Evolutionary conservation across 1,140 invertebrate species (phyloP).

Genomic region (Lethrus apterus): DNA sequence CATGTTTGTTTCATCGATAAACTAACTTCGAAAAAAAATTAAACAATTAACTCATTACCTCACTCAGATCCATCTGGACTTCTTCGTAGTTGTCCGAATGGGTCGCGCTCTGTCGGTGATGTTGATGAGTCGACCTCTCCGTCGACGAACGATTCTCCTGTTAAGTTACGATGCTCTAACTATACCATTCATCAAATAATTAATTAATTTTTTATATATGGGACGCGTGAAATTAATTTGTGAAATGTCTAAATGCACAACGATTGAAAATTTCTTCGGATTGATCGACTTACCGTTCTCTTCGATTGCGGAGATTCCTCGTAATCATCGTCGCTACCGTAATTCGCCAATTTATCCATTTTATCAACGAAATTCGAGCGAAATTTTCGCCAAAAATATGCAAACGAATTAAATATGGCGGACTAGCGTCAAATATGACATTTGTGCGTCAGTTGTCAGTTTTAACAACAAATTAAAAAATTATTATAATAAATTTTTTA

Average conservation of each 20-base stretch:
- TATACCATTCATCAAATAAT: constrained; percentile 24
- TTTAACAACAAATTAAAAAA: no score
- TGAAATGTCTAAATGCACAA: background rate
- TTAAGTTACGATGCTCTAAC: constrained; percentile 35
- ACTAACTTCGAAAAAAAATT: constrained; percentile 1
- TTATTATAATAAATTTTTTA: background rate
- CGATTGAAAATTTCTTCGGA: background rate
- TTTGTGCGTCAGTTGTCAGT: no score
- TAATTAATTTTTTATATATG: constrained; percentile 6
- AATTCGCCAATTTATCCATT: constrained; percentile 54
- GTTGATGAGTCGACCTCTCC: no score
- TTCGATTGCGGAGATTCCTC: constrained; percentile 41
- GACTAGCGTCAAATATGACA: no score
- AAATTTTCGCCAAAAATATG: no score
- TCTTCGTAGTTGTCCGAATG: constrained; percentile 49
- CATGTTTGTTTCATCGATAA: no score
- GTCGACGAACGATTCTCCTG: constrained; percentile 26
- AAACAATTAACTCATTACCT: constrained; percentile 41
- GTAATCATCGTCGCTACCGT: constrained; percentile 55
- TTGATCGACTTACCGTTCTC: constrained; percentile 26
- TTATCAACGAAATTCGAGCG: no score
- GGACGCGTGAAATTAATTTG: background rate
- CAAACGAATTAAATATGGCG: no score
- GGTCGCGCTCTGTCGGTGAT: constrained; percentile 17
- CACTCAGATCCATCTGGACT: constrained; percentile 53